A percentile compares a stretch with the other conserved stretches of the same genome.
Evolutionary conservation across 2,113 vertebrate species (phyloP).

Genomic region (Rutilus rutilus): DNA sequence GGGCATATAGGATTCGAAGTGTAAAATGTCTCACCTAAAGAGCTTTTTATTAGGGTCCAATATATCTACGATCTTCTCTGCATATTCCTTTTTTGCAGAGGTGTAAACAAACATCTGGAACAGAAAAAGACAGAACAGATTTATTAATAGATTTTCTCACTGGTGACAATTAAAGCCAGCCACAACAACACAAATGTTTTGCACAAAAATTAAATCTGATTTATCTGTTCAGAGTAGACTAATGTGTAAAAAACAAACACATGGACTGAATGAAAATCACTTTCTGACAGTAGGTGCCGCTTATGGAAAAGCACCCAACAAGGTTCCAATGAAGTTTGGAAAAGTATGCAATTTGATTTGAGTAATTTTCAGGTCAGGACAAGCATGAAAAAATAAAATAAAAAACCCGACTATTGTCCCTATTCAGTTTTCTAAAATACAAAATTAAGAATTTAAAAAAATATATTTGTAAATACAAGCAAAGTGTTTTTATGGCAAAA

Average conservation of each 20-base stretch:
- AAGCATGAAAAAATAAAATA: too few species aligned
- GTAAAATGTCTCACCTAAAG: slow-evolving; percentile 74
- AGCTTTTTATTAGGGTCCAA: slow-evolving; percentile 81
- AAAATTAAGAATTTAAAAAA: too few species aligned
- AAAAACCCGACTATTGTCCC: too few species aligned
- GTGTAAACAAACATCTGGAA: slow-evolving; percentile 84
- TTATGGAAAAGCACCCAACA: background rate
- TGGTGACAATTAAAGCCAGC: background rate
- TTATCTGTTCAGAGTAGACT: background rate
- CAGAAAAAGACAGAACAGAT: slow-evolving; percentile 38
- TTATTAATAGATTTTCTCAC: background rate
- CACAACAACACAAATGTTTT: background rate
- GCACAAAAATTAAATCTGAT: background rate
- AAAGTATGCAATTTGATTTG: too few species aligned
- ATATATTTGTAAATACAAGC: too few species aligned
- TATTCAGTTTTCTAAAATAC: too few species aligned
- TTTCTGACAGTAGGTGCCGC: background rate
- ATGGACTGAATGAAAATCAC: background rate
- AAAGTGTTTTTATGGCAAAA: too few species aligned
- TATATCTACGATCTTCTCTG: slow-evolving; percentile 80
- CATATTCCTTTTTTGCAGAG: slow-evolving; percentile 80
- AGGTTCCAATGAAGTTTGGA: too few species aligned
- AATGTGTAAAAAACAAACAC: background rate
- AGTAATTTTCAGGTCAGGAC: too few species aligned
- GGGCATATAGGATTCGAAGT: slow-evolving; percentile 7